These are phyloP conservation scores for Helostoma temminkii DNA, from an alignment of 2,797 vertebrate genomes.

Conservation along the genomic window DNA sequence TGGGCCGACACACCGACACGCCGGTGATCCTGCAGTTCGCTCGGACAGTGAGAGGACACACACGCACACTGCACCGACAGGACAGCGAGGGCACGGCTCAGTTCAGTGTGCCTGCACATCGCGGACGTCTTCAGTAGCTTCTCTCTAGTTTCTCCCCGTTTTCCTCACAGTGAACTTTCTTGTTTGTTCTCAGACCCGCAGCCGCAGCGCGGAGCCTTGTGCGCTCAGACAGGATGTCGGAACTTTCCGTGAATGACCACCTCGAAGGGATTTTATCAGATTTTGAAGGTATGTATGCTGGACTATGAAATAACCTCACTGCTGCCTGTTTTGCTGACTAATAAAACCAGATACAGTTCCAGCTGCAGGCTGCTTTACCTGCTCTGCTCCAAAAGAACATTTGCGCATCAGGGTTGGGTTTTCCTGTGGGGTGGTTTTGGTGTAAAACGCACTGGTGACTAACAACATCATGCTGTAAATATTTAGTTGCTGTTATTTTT, in stretches of 20 bases:
- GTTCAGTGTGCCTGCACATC: background rate
- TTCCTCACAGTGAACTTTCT: background rate
- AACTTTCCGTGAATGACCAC: conserved; percentile 89
- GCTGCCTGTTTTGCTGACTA: conserved; percentile 10
- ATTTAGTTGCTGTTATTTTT: no score
- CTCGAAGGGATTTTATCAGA: conserved; percentile 91
- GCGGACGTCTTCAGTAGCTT: background rate
- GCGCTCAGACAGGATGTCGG: conserved; percentile 82
- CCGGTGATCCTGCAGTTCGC: background rate
- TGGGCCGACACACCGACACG: conserved; percentile 9
- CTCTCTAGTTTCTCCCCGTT: background rate
- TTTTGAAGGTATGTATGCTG: conserved; percentile 87
- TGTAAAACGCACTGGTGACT: no score
- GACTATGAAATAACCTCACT: conserved; percentile 28
- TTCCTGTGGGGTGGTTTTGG: background rate
- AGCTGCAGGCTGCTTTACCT: background rate
- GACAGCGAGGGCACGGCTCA: background rate
- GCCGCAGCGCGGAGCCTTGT: conserved; percentile 3
- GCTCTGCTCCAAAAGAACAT: background rate
- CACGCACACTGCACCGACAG: background rate
- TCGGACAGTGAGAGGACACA: background rate
- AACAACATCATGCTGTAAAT: no score
- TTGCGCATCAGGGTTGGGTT: no score
- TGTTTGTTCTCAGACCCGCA: background rate
- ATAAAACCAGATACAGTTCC: background rate